These are phyloP conservation scores for Borostomias antarcticus DNA, from an alignment of 2,797 vertebrate genomes.

Conservation along the genomic window DNA sequence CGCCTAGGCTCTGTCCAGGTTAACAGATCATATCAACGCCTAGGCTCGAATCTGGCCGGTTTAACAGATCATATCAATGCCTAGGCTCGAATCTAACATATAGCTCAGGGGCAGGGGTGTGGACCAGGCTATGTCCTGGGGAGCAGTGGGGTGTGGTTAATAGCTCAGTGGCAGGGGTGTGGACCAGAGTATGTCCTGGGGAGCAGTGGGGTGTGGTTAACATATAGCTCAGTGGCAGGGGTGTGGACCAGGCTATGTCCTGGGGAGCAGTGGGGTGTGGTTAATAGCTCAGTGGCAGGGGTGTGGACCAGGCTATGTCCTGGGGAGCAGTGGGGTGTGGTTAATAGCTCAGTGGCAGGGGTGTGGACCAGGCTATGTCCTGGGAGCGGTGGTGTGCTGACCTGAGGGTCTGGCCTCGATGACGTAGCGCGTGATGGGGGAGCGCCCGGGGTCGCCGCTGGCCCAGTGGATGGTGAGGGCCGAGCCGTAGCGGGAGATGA, in stretches of 20 bases:
- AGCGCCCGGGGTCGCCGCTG: conserved; percentile 89
- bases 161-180: too few species aligned
- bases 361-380: neutral
- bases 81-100: too few species aligned
- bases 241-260: conserved; percentile 5
- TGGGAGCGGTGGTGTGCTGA: conserved; percentile 49
- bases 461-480: conserved; percentile 97
- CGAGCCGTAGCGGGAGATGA: conserved; percentile 90
- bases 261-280: too few species aligned
- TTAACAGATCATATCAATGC: too few species aligned
- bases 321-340: neutral
- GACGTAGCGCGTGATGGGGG: conserved; percentile 93
- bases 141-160: too few species aligned
- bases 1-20: conserved; percentile 1
- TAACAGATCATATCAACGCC: neutral
- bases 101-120: too few species aligned
- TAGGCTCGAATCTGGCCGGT: neutral
- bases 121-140: neutral
- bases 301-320: conserved; percentile 5
- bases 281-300: too few species aligned
- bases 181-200: neutral
- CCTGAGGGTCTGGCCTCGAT: conserved; percentile 96
- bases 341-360: neutral
- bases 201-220: conserved; percentile 6
- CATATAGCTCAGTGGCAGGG: too few species aligned